phyloP scores from a whole-genome alignment of 2,888 invertebrate species.

The Agrotis exclamationis region DNA sequence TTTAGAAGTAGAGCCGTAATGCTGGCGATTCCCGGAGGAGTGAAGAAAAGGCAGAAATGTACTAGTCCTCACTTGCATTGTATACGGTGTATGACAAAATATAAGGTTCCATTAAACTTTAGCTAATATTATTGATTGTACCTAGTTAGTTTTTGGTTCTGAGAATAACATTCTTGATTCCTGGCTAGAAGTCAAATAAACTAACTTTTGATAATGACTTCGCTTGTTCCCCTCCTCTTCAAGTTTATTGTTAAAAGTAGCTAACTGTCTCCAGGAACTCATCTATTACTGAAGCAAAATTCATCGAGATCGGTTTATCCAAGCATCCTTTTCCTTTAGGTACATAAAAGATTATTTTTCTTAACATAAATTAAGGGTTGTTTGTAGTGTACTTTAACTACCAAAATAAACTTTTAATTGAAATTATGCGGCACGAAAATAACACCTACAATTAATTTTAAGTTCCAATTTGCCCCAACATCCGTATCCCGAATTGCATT shows the following conservation, averaged over 20 bases:
- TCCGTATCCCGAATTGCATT: constrained; percentile 34
- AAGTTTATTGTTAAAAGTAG: no score
- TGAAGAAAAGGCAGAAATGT: background rate
- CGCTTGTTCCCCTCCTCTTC: no score
- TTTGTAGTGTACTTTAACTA: background rate
- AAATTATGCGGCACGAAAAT: background rate
- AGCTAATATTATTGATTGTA: no score
- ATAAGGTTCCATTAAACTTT: background rate
- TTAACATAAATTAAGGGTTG: background rate
- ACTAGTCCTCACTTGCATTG: background rate
- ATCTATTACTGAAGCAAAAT: no score
- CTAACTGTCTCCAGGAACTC: no score
- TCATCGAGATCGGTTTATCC: no score
- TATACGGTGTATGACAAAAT: background rate
- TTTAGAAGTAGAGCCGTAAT: constrained; percentile 28
- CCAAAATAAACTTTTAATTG: background rate
- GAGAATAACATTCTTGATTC: background rate
- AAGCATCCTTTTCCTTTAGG: no score
- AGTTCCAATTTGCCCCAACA: constrained; percentile 15
- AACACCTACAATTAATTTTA: constrained; percentile 7
- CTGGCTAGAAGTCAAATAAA: no score
- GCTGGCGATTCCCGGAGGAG: constrained; percentile 25
- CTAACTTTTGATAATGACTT: no score
- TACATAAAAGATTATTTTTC: no score
- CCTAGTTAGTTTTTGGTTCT: background rate